phyloP scores from a whole-genome alignment of 2,797 vertebrate species.

The Falco concolor region DNA sequence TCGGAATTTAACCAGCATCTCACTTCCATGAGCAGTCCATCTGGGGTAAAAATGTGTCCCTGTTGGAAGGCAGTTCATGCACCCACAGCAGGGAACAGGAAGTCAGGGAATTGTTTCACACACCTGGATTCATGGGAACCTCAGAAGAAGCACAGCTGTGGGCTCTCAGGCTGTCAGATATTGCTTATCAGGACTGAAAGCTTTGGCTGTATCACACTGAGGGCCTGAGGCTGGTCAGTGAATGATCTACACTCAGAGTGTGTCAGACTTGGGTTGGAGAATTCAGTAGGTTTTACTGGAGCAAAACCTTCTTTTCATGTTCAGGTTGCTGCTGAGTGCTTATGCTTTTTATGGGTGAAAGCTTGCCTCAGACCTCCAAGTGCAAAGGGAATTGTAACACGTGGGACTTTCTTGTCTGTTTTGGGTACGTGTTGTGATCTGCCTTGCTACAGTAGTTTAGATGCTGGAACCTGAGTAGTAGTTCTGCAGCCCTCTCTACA shows the following conservation, averaged over 20 bases:
- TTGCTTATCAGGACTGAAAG: background rate
- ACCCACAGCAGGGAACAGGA: background rate
- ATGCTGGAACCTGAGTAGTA: background rate
- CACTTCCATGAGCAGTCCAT: background rate
- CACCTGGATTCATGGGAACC: background rate
- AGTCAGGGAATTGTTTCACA: background rate
- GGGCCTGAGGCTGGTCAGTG: background rate
- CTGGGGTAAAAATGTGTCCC: background rate
- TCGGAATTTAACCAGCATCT: background rate
- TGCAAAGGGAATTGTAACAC: background rate
- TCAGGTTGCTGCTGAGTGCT: background rate
- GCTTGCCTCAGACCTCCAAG: background rate
- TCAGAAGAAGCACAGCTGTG: background rate
- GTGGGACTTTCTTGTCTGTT: background rate
- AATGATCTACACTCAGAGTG: background rate
- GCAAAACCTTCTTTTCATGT: background rate
- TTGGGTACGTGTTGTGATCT: background rate
- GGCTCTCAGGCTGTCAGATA: background rate
- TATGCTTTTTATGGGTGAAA: background rate
- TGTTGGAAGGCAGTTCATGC: background rate
- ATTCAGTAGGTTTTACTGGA: background rate
- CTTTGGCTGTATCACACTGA: background rate
- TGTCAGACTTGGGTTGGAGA: background rate
- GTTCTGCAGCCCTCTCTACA: background rate
- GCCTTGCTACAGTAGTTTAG: background rate